Conservation (phyloP, 1,140 invertebrate species). For the Drosophila kurseongensis region DNA sequence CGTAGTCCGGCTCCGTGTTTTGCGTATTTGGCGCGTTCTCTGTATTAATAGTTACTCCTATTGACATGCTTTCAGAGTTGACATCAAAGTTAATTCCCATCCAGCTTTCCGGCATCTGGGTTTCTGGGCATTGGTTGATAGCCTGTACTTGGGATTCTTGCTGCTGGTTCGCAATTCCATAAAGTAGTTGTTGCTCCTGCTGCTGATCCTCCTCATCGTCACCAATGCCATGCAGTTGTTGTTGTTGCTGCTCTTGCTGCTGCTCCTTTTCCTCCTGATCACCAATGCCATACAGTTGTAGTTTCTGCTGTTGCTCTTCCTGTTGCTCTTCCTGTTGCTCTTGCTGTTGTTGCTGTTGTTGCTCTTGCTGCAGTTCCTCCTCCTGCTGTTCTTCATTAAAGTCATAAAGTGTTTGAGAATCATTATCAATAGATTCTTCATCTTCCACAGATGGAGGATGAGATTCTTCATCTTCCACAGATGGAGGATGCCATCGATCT, state of each 20-base stretch:
- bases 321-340: too few species aligned
- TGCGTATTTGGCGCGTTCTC: neutral
- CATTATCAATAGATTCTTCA: too few species aligned
- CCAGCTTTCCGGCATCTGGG: constrained; percentile 21
- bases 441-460: too few species aligned
- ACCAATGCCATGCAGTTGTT: too few species aligned
- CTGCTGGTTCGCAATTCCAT: neutral
- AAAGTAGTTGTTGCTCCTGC: too few species aligned
- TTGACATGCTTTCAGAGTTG: constrained; percentile 45
- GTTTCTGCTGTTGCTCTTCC: too few species aligned
- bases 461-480: too few species aligned
- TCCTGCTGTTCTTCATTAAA: too few species aligned
- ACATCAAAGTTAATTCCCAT: neutral
- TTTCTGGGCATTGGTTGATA: neutral
- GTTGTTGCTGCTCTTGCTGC: neutral
- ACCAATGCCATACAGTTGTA: constrained; percentile 1
- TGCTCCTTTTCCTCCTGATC: neutral
- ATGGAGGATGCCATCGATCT: constrained; percentile 1
- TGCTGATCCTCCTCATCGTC: too few species aligned
- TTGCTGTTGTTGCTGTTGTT: neutral
- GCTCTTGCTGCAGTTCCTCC: too few species aligned
- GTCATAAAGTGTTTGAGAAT: too few species aligned
- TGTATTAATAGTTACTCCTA: too few species aligned
- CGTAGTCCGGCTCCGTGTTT: constrained; percentile 36
- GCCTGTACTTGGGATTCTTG: neutral